Percentiles rank a stretch among this genome's conserved stretches.
These are phyloP conservation scores for Neogobius melanostomus DNA, from an alignment of 2,113 vertebrate species.

Conservation along the genomic window DNA sequence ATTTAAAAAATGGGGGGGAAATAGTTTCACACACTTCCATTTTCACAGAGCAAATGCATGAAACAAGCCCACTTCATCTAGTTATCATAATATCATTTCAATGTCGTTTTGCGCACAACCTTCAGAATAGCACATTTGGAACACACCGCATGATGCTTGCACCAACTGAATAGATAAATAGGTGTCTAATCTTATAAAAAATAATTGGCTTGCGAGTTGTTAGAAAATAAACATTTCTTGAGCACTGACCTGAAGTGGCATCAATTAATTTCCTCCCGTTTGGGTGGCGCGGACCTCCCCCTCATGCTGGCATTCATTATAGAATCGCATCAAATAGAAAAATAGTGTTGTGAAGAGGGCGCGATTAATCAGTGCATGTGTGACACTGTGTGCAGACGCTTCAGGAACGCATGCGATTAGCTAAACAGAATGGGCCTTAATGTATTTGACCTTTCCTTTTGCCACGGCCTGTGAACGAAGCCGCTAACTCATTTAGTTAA, in stretches of 20 bases:
- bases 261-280: slow-evolving; percentile 61
- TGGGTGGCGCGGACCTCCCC: slow-evolving; percentile 7
- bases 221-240: slow-evolving; percentile 32
- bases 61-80: not conserved
- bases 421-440: slow-evolving; percentile 34
- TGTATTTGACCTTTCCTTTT: slow-evolving; percentile 55
- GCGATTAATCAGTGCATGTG: slow-evolving; percentile 49
- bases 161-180: slow-evolving; percentile 22
- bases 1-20: too few species aligned
- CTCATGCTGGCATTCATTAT: slow-evolving; percentile 42
- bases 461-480: slow-evolving; percentile 34
- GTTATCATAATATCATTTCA: not conserved
- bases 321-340: slow-evolving; percentile 49
- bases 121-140: not conserved
- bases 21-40: too few species aligned
- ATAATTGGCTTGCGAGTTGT: slow-evolving; percentile 59
- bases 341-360: slow-evolving; percentile 24
- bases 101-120: not conserved
- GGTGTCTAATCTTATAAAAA: slow-evolving; percentile 42
- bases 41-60: not conserved
- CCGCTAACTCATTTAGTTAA: slow-evolving; percentile 39
- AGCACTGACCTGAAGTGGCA: slow-evolving; percentile 37
- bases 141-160: slow-evolving; percentile 11
- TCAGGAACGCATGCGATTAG: slow-evolving; percentile 48
- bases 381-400: slow-evolving; percentile 31